Conservation (phyloP, 37 sponge, comb jelly and placozoan genomes). For the Hexactinellida sp. region DNA sequence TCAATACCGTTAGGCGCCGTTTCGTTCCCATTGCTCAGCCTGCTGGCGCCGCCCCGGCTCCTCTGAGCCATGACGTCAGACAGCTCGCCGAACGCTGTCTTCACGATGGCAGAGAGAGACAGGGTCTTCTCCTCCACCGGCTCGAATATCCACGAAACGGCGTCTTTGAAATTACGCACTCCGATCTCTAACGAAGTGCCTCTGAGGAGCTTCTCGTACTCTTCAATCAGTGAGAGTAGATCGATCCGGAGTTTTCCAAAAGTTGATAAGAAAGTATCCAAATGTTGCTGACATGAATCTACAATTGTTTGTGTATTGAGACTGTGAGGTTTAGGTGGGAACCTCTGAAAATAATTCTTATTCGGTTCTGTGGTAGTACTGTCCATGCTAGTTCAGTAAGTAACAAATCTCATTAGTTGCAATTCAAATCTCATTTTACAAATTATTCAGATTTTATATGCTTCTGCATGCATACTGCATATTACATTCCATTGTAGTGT, state of each 20-base stretch:
- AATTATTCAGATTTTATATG: neutral
- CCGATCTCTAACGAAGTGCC: neutral
- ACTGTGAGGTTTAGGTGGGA: neutral
- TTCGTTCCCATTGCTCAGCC: neutral
- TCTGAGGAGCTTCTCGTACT: neutral
- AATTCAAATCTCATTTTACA: neutral
- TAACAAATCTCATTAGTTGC: no score
- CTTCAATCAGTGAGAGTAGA: neutral
- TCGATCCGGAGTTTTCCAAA: neutral
- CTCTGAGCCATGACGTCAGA: neutral
- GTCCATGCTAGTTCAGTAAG: neutral
- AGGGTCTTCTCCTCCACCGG: neutral
- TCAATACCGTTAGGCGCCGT: neutral
- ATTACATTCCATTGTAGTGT: neutral
- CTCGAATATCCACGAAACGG: neutral
- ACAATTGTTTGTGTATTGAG: neutral
- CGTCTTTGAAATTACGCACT: neutral
- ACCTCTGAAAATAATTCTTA: neutral
- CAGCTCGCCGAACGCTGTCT: slow-evolving; percentile 1
- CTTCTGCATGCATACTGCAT: neutral
- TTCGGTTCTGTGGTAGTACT: neutral
- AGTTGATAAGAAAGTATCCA: neutral
- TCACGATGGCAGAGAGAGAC: neutral
- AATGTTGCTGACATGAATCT: neutral
- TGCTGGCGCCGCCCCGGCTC: neutral